Conservation (phyloP, 2,797 vertebrate species). For the Esox masquinongy region DNA sequence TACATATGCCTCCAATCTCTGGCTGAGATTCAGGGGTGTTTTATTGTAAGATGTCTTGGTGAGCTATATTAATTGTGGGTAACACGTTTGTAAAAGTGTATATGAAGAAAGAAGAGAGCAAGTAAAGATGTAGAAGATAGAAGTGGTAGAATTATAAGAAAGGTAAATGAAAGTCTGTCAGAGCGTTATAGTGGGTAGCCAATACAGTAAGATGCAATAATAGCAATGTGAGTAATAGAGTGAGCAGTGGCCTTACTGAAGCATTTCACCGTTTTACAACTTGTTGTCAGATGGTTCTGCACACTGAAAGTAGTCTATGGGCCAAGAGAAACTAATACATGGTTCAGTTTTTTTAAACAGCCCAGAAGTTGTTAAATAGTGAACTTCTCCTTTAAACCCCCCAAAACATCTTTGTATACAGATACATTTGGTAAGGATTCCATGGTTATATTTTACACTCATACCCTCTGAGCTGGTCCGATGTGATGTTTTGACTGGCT, state of each 20-base stretch:
- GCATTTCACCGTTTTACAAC: too few relatives aligned
- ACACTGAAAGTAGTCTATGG: too few relatives aligned
- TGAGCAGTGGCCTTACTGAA: slow-evolving; percentile 63
- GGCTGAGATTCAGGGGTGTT: slow-evolving; percentile 26
- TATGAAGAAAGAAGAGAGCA: slow-evolving; percentile 13
- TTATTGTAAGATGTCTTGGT: slow-evolving; percentile 32
- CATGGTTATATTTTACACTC: slow-evolving; percentile 53
- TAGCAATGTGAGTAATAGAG: slow-evolving; percentile 46
- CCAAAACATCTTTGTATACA: slow-evolving; percentile 67
- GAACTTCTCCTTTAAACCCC: slow-evolving; percentile 48
- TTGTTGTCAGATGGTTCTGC: too few relatives aligned
- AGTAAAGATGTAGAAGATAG: neutral
- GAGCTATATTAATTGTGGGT: slow-evolving; percentile 26
- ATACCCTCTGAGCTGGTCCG: slow-evolving; percentile 55
- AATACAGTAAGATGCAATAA: slow-evolving; percentile 64
- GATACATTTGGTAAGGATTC: slow-evolving; percentile 57
- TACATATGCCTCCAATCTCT: slow-evolving; percentile 9
- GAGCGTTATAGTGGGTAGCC: slow-evolving; percentile 27
- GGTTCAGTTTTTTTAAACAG: too few relatives aligned
- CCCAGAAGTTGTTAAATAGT: too few relatives aligned
- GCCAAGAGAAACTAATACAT: too few relatives aligned
- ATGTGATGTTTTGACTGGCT: slow-evolving; percentile 54
- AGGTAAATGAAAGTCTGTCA: slow-evolving; percentile 51
- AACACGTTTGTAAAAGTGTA: slow-evolving; percentile 20
- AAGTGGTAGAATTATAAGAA: slow-evolving; percentile 22